These are phyloP conservation scores for Hippocampus mohnikei DNA, from an alignment of 2,113 vertebrate genomes.

Conservation along the genomic window DNA sequence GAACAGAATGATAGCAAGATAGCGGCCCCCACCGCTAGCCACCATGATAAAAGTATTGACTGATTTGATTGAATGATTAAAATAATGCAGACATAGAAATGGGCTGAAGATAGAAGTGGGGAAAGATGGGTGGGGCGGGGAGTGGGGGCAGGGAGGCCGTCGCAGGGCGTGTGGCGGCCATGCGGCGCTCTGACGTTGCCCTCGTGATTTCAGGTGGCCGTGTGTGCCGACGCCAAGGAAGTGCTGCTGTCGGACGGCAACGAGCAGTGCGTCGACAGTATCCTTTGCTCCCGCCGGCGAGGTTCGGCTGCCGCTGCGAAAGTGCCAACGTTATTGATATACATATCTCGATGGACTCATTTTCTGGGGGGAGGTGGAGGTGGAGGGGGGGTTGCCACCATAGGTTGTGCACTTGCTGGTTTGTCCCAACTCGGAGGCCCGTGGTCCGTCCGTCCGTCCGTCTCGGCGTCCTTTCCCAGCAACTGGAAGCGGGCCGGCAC, in stretches of 20 bases:
- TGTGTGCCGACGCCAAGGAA: conserved; percentile 99
- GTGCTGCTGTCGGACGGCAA: conserved; percentile 99
- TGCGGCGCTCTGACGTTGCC: conserved; percentile 42
- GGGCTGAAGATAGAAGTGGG: conserved; percentile 82
- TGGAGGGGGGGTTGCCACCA: too few relatives aligned
- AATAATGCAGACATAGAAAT: conserved; percentile 99
- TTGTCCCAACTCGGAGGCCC: not conserved
- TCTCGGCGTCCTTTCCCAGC: conserved; percentile 13
- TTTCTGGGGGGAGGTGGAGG: too few relatives aligned
- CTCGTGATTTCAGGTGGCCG: conserved; percentile 83
- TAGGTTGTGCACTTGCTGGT: too few relatives aligned
- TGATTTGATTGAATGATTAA: conserved; percentile 99
- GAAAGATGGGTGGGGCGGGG: conserved; percentile 32
- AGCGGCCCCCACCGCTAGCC: conserved; percentile 96
- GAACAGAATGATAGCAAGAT: conserved; percentile 99
- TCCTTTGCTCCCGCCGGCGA: conserved; percentile 83
- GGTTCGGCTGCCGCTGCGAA: conserved; percentile 1
- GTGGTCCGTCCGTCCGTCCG: conserved; percentile 1
- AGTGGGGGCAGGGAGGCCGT: conserved; percentile 35
- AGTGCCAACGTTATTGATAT: too few relatives aligned
- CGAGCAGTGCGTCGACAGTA: conserved; percentile 99
- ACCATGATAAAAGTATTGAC: conserved; percentile 99
- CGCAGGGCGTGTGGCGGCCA: not conserved
- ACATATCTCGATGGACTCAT: too few relatives aligned
- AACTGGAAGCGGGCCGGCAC: not conserved